These are phyloP conservation scores for Rhingia campestris DNA, from an alignment of 2,888 invertebrate genomes.

Conservation along the genomic window DNA sequence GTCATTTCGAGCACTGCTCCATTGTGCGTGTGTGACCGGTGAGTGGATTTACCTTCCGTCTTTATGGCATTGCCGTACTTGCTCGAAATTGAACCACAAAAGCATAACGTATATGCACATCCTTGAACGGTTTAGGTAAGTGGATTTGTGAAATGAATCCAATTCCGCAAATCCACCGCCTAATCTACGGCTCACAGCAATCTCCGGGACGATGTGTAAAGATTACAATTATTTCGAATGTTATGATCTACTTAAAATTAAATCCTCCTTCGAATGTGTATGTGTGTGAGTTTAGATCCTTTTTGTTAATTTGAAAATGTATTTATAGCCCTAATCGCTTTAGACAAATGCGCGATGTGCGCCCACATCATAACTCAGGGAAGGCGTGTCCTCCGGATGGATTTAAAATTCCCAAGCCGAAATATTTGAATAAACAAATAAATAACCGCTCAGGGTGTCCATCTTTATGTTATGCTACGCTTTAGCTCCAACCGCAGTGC, in stretches of 20 bases:
- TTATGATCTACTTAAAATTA: constrained; percentile 69
- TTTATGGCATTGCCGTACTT: background rate
- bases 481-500: constrained; percentile 29
- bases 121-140: constrained; percentile 54
- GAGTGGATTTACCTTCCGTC: constrained; percentile 53
- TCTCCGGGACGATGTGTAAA: constrained; percentile 46
- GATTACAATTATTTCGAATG: constrained; percentile 73
- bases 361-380: constrained; percentile 57
- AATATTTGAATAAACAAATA: constrained; percentile 70
- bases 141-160: constrained; percentile 72
- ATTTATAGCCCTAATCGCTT: constrained; percentile 80
- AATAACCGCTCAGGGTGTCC: constrained; percentile 46
- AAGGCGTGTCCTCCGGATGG: constrained; percentile 54
- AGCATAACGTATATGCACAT: constrained; percentile 8
- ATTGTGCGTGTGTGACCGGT: constrained; percentile 46
- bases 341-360: constrained; percentile 74
- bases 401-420: constrained; percentile 29
- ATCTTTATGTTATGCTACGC: background rate
- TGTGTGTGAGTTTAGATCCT: constrained; percentile 9
- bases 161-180: constrained; percentile 69
- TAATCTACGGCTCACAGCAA: constrained; percentile 56
- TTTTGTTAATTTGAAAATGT: constrained; percentile 78
- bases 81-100: constrained; percentile 50
- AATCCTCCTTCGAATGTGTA: constrained; percentile 27
- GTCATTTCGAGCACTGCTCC: constrained; percentile 56